phyloP scores from a whole-genome alignment of 2,888 invertebrate genomes.

The Lymantria monacha region DNA sequence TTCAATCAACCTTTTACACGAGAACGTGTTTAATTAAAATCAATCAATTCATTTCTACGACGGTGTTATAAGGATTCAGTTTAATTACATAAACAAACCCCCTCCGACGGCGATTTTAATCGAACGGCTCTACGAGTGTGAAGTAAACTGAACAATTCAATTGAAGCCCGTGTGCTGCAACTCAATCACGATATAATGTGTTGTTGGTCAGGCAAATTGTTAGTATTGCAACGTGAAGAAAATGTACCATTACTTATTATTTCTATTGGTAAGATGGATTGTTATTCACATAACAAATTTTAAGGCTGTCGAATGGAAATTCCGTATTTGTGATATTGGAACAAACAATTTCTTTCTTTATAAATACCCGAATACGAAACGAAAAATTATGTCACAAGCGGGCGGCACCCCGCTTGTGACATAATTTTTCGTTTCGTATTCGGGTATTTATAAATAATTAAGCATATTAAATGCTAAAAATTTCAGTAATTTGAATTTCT shows the following conservation, averaged over 20 bases:
- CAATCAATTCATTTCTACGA: constrained; percentile 20
- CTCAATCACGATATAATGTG: constrained; percentile 27
- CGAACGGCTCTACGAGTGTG: constrained; percentile 16
- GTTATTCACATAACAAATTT: too few relatives aligned
- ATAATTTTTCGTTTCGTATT: too few relatives aligned
- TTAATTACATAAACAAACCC: constrained; percentile 29
- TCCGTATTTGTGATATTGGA: too few relatives aligned
- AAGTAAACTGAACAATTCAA: constrained; percentile 10
- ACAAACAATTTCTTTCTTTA: too few relatives aligned
- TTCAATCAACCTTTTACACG: constrained; percentile 1
- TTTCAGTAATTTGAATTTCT: too few relatives aligned
- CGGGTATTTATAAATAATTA: too few relatives aligned
- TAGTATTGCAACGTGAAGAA: constrained; percentile 13
- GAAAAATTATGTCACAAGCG: too few relatives aligned
- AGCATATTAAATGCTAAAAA: too few relatives aligned
- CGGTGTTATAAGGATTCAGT: constrained; percentile 31
- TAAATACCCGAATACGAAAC: too few relatives aligned
- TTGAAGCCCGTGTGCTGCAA: constrained; percentile 7
- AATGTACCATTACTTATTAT: background rate
- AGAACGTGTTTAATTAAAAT: constrained; percentile 29
- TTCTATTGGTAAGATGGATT: too few relatives aligned
- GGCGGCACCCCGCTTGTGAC: too few relatives aligned
- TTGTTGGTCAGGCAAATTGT: constrained; percentile 10
- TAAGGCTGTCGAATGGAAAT: too few relatives aligned
- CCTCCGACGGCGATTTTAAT: constrained; percentile 20